Evolutionary conservation across 2,797 vertebrate species (phyloP), one percentile per base, ranked within the genome.

Genomic region (Sphaeramia orbicularis): DNA sequence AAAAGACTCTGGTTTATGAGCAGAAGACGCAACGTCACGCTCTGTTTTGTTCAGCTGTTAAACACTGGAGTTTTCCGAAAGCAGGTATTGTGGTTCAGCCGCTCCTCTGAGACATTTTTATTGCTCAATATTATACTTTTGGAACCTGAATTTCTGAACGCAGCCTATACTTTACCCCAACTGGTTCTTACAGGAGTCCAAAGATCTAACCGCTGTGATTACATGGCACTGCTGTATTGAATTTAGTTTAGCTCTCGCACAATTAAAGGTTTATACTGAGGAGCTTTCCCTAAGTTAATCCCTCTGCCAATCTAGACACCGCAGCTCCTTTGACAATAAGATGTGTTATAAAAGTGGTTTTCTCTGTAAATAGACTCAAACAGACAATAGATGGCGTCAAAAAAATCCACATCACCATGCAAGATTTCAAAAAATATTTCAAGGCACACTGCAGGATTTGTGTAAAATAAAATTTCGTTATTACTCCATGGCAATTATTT

Each of bases 211-310:
- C 35, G 2, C 70, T 59, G 43, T 75, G 71, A 68, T 84, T 65
- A 68, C 57, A 63, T 43, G 40, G 53, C 24, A 53, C 68, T 50
- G 2, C 42, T 71, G 40, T 58, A 53, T 66, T 76, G 78, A 24
- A 78, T 73, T 52, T 41, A 43, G 37, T 68, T 44, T 13, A 49
- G 30, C 40, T 56, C 14, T n/a, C 58, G 50, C 53, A 10, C 66
- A 76, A 63, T 69, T 66, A 44, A 81, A 71, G 54, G 78, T 73
- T 83, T 55, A 64, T 52, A 63, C 21, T 21, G 45, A 30, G 37
- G 35, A 73, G 4, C 14, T 5, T 61, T 70, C 60, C 58, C 30
- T 56, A 14, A 45, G 45, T 43, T 27, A 49, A 56, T 61, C 53
- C 38, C 63, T 1, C 15, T 70, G 65, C 36, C 56, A 14, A 65